A percentile compares a stretch with the other conserved stretches of the same genome.
Evolutionary conservation across 2,797 vertebrate genomes (phyloP).

Genomic region (Peromyscus aztecus): DNA sequence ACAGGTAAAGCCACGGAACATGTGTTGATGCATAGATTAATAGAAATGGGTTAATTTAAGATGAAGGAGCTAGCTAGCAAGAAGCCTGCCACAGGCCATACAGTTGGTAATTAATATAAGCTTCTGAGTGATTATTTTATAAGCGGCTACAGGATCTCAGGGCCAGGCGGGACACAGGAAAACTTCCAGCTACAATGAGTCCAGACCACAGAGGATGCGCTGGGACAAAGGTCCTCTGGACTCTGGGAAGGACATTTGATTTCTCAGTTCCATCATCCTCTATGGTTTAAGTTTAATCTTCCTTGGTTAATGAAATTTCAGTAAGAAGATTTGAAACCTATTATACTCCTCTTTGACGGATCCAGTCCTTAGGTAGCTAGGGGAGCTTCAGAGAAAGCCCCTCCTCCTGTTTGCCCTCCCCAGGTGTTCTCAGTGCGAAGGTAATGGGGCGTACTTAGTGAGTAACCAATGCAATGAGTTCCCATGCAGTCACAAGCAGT

Average conservation of each 20-base stretch:
- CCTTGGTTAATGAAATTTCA: slow-evolving; percentile 27
- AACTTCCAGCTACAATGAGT: too few relatives aligned
- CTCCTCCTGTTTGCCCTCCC: neutral
- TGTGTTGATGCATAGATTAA: too few relatives aligned
- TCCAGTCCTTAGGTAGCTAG: neutral
- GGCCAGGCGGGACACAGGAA: too few relatives aligned
- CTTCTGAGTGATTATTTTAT: too few relatives aligned
- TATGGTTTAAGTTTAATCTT: neutral
- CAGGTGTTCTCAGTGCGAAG: neutral
- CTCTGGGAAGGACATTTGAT: neutral
- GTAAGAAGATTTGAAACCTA: neutral
- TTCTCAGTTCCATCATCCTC: neutral
- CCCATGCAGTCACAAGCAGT: slow-evolving; percentile 23
- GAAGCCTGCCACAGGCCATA: too few relatives aligned
- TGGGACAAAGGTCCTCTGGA: neutral
- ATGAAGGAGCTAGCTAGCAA: too few relatives aligned
- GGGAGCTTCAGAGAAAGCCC: neutral
- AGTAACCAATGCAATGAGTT: neutral
- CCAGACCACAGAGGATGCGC: neutral
- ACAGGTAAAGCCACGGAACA: too few relatives aligned
- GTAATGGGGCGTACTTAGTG: neutral
- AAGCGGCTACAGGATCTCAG: too few relatives aligned
- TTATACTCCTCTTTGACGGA: neutral
- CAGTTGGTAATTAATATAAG: too few relatives aligned
- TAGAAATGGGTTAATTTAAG: too few relatives aligned